Evolutionary conservation across 2,113 vertebrate species (phyloP), one percentile per base, ranked within the genome.

Genomic region (Corydoras maculifer): DNA sequence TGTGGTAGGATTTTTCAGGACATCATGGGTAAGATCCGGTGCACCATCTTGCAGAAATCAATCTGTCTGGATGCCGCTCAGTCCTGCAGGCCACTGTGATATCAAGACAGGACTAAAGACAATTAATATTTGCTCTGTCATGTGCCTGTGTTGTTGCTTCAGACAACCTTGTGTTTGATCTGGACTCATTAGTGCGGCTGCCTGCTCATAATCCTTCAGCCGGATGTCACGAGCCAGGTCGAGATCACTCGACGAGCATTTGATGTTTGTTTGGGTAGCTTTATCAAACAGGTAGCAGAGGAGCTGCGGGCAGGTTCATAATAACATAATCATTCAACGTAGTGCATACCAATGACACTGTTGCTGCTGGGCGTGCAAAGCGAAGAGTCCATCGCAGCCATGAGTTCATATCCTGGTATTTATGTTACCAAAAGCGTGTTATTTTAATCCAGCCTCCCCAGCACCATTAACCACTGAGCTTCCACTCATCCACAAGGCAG

Each of bases 81-180:
- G 14, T 3, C 5, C 43, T 30, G 32, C n/a, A 48, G 9, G 55
- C n/a, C n/a, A n/a, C 5, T 29, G 1, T 18, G 14, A 32, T 31
- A 61, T 49, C 57, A 29, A 4, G 3, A 59, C 14, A 29, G 7
- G 3, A 59, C 14, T 12, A 11, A 62, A 54, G 25, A 53, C 29
- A 53, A 70, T 61, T 62, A 62, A n/a, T 15, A 18, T 18, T 54
- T 53, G 6, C 58, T 15, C 25, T 18, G 25, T 29, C 12, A 31
- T 14, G 50, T 31, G 29, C 25, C 7, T 7, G 25, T n/a, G 14
- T 8, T 6, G 25, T 53, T 32, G 48, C 13, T 50, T 53, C 49
- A 13, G 49, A 18, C 14, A 18, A 61, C 68, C 58, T 49, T 32
- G 43, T 15, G 68, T 69, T 69, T 69, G 68, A 69, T 70, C 58